These are phyloP conservation scores for Bryconaethiops microstoma DNA, from an alignment of 2,797 vertebrate species.

Conservation along the genomic window DNA sequence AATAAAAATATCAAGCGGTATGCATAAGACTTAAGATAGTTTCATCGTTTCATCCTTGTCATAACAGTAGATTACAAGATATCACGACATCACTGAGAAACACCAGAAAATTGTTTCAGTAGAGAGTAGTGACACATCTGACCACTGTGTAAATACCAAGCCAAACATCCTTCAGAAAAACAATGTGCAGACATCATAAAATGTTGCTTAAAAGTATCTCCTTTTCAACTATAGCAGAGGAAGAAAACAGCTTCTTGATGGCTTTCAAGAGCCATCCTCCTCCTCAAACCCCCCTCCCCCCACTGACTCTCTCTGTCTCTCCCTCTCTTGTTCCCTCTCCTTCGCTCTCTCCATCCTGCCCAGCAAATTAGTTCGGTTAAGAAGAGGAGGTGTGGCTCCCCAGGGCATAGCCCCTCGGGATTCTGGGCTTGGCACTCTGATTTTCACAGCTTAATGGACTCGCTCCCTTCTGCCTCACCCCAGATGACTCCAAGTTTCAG, in stretches of 20 bases:
- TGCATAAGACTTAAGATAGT: no score
- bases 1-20: neutral
- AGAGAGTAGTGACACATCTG: neutral
- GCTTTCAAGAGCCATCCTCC: slow-evolving; percentile 54
- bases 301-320: neutral
- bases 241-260: slow-evolving; percentile 52
- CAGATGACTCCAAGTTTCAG: slow-evolving; percentile 53
- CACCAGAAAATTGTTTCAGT: neutral
- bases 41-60: no score
- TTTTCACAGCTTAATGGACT: slow-evolving; percentile 60
- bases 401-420: slow-evolving; percentile 48
- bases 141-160: neutral
- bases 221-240: slow-evolving; percentile 40
- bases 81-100: neutral
- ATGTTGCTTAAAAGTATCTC: slow-evolving; percentile 51
- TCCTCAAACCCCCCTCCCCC: neutral
- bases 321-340: slow-evolving; percentile 30
- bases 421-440: slow-evolving; percentile 50
- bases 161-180: neutral
- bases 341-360: slow-evolving; percentile 49
- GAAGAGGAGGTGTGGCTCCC: slow-evolving; percentile 53
- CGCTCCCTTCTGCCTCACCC: slow-evolving; percentile 49
- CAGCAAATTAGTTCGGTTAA: slow-evolving; percentile 68
- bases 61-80: neutral
- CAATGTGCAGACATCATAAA: slow-evolving; percentile 15